Evolutionary conservation across 2,888 invertebrate species (phyloP).

Genomic region (Oxyteleia sp.): DNA sequence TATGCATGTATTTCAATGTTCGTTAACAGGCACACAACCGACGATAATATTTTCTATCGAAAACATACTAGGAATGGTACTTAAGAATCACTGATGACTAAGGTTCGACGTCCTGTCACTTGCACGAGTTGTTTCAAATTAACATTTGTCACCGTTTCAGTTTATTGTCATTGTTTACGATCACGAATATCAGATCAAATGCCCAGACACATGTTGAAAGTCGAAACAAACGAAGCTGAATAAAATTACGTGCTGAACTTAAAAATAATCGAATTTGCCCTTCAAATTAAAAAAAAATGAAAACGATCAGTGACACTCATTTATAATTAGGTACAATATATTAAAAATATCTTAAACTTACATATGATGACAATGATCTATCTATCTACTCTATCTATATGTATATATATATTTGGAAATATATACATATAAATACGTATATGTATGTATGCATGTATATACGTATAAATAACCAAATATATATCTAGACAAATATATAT

Average conservation of each 20-base stretch:
- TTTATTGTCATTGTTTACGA: neutral
- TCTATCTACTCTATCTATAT: no score
- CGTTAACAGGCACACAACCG: constrained; percentile 2
- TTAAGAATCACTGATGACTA: neutral
- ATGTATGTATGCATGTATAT: no score
- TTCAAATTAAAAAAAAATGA: neutral
- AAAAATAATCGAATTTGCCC: constrained; percentile 2
- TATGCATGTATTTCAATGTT: constrained; percentile 21
- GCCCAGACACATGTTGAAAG: neutral
- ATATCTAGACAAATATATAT: no score
- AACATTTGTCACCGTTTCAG: neutral
- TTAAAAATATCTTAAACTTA: neutral
- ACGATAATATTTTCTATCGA: neutral
- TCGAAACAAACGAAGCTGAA: neutral
- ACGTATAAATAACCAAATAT: no score
- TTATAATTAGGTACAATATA: neutral
- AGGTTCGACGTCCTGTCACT: neutral
- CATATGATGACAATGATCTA: neutral
- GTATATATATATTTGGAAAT: neutral
- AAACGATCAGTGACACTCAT: neutral
- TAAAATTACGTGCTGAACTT: constrained; percentile 6
- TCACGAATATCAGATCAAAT: neutral
- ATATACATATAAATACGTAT: neutral
- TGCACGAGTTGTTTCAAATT: neutral
- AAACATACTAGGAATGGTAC: neutral